Base-by-base conservation (phyloP, 2,888 invertebrate species). In the Caradrina kadenii region DNA sequence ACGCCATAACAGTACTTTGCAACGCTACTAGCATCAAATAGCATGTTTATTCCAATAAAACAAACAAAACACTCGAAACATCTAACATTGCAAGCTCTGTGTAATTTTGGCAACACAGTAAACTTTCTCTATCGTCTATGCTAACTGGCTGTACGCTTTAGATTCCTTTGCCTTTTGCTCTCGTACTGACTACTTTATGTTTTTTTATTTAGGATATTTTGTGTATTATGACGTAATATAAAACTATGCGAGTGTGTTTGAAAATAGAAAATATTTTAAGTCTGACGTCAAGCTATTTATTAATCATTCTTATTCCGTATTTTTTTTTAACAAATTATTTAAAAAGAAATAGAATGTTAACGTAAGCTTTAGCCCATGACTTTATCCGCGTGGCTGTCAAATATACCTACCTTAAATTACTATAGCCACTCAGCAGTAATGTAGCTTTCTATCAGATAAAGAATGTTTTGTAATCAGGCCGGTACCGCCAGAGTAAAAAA, bases 61-160 rank as follows among this genome's bases (percentile, higher is more conserved):
- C 78, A 61, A 79, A 62, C 70, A 55, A 68, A 79, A 63, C 65
- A 76, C 70, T 74, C 55, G 26, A 67, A 79, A 81, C 76, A 73
- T 73, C 64, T 69, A 63, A 70, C 64, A 74, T 65, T 58, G 80
- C 75, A 69, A 65, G 56, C 67, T 71, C 65, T 52, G 52, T 76
- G 72, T 73, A 79, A 73, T 82, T 79, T 78, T 64, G 72, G 64
- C 66, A 73, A 67, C 59, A 70, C 63, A 50, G 50, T 72, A 69
- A 84, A 82, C 67, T 81, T 76, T 72, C 58, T 76, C 60, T 74
- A 69, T 74, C 45, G 68, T 71, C 76, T 76, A 72, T 74, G 54
- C 55, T 35, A 66, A 53, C 66, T 79, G 69, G 73, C 69, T 69
- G 71, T 55, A 68, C 39, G 59, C 64, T 74, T 74, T 79, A 63